A percentile compares a stretch with the other conserved stretches of the same genome.
These are phyloP conservation scores for Drosophila arizonae DNA, from an alignment of 1,140 invertebrate genomes.

Conservation along the genomic window DNA sequence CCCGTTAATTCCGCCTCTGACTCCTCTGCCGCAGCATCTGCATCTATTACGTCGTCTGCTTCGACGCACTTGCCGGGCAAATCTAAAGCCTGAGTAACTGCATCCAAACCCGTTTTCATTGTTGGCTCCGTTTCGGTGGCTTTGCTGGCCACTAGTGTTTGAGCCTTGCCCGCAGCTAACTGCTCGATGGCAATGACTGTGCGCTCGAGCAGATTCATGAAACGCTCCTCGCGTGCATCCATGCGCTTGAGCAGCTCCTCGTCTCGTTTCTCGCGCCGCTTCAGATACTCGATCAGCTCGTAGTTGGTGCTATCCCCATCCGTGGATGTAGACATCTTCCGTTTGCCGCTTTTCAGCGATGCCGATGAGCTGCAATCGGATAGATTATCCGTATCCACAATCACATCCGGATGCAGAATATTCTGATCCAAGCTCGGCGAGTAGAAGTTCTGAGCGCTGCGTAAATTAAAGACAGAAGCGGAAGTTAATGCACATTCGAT, in stretches of 20 bases:
- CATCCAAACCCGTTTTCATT: background rate
- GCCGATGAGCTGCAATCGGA: slow-evolving; percentile 75
- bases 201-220: slow-evolving; percentile 72
- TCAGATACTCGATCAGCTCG: slow-evolving; percentile 80
- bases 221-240: slow-evolving; percentile 78
- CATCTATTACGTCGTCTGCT: no score
- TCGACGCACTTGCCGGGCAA: no score
- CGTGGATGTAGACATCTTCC: slow-evolving; percentile 77
- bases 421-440: slow-evolving; percentile 74
- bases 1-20: no score
- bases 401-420: slow-evolving; percentile 79
- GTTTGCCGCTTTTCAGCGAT: slow-evolving; percentile 69
- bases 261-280: slow-evolving; percentile 75
- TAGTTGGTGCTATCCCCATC: slow-evolving; percentile 82
- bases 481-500: background rate
- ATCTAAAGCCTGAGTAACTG: background rate
- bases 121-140: background rate
- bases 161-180: slow-evolving; percentile 47
- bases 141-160: background rate
- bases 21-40: no score
- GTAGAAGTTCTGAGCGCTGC: slow-evolving; percentile 75
- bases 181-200: slow-evolving; percentile 77
- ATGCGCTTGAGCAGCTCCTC: slow-evolving; percentile 77
- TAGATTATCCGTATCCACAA: slow-evolving; percentile 78
- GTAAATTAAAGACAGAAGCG: background rate